A percentile compares a stretch with the other conserved stretches of the same genome.
Evolutionary conservation across 1,140 invertebrate species (phyloP).

Genomic region (Eurosta solidaginis): DNA sequence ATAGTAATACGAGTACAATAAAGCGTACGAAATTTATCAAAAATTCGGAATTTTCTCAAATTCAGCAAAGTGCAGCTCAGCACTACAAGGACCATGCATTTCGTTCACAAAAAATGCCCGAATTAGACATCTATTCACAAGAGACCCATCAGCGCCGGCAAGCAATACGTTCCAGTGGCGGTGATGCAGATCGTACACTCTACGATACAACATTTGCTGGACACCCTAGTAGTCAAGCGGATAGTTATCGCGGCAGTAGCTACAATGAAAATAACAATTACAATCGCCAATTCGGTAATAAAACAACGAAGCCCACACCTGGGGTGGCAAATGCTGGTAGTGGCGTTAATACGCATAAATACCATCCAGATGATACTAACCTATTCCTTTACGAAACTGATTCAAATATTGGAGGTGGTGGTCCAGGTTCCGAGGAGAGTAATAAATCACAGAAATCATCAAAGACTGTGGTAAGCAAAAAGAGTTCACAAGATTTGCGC

Average conservation of each 20-base stretch:
- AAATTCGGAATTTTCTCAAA: neutral
- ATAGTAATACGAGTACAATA: neutral
- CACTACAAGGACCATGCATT: neutral
- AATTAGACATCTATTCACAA: neutral
- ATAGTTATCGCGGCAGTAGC: neutral
- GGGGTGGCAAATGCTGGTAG: neutral
- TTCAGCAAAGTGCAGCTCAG: neutral
- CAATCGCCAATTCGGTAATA: neutral
- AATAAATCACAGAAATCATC: slow-evolving; percentile 30
- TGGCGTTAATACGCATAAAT: neutral
- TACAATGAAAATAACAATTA: neutral
- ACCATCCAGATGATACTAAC: neutral
- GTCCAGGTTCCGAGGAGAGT: slow-evolving; percentile 26
- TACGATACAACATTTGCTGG: neutral
- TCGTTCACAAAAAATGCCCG: neutral
- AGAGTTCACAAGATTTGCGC: slow-evolving; percentile 43
- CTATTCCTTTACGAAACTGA: slow-evolving; percentile 24
- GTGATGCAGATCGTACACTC: slow-evolving; percentile 28
- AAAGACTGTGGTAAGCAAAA: slow-evolving; percentile 41
- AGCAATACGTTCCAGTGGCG: neutral
- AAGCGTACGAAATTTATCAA: neutral
- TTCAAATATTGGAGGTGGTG: slow-evolving; percentile 14
- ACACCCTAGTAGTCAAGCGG: neutral
- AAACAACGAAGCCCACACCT: neutral
- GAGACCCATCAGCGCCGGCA: neutral